Evolutionary conservation across 1,140 invertebrate species (phyloP), one percentile per base, ranked within the genome.

Genomic region (Caerostris darwini): DNA sequence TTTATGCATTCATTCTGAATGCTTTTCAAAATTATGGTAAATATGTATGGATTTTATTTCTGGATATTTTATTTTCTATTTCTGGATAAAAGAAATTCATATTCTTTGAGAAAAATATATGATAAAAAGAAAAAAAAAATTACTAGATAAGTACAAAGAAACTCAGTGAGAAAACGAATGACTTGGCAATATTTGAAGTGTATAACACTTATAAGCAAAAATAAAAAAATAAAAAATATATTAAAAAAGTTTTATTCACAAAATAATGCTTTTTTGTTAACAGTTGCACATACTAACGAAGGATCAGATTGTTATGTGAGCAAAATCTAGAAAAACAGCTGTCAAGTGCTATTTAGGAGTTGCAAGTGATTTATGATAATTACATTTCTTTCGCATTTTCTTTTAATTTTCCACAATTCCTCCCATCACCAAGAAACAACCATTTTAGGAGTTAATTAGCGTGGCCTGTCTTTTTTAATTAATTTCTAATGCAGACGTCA

Each of bases 381-480:
- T 92, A 83, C 82, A 83, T 83, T 59, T 58, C 34, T 92, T 83
- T 83, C 64, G 34, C 58, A 12, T 5, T 19, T 71, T 61, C 77
- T 92, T 92, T 92, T 92, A 83, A 57, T 64, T 82, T 85, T 50
- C 12, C 19, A 17, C 12, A 14, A 90, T 81, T 91, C 83, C 90
- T 58, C 82, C 50, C 34, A 12, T 61, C 50, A 17, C 58, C 17
- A 7, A 17, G 56, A 92, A 83, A 61, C 7, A 92, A 83, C 19
- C n/a, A 59, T 83, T 92, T 92, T 54, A 58, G 58, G 83, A 82
- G 77, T 92, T 92, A 92, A 92, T 92, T 92, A 92, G 90, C 54
- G 56, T 77, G 83, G 50, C 12, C 56, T 92, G 90, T 92, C 90
- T 92, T 77, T 53, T 83, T 81, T 54, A 92, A 83, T 92, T 92